phyloP scores from a whole-genome alignment of 2,797 vertebrate species.

The Loriculus beryllinus region DNA sequence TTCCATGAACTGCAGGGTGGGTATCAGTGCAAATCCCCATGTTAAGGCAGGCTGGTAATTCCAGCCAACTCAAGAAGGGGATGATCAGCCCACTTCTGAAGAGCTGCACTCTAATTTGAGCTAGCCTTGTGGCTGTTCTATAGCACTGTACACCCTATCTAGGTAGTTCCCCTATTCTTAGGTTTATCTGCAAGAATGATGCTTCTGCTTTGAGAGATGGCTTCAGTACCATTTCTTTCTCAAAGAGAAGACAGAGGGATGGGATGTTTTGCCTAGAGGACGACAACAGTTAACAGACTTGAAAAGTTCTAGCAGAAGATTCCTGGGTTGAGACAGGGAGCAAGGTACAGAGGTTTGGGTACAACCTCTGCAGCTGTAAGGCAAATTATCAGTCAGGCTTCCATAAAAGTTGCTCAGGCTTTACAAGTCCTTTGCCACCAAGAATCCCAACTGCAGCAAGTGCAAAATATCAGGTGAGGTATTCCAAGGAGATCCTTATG shows the following conservation, averaged over 20 bases:
- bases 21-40: background rate
- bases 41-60: background rate
- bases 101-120: background rate
- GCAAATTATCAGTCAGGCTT: background rate
- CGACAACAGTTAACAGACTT: background rate
- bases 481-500: background rate
- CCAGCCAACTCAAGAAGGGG: background rate
- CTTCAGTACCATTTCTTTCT: background rate
- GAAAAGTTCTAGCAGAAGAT: background rate
- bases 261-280: background rate
- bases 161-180: background rate
- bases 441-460: background rate
- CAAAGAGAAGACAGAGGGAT: background rate
- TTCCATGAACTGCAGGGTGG: background rate
- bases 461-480: background rate
- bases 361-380: background rate
- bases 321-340: background rate
- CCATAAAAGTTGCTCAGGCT: background rate
- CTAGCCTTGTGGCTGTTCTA: background rate
- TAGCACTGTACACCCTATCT: background rate
- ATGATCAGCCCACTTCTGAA: background rate
- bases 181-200: background rate
- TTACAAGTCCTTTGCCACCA: background rate
- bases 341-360: background rate
- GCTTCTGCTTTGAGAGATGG: background rate